Evolutionary conservation across 1,140 invertebrate species (phyloP).

Genomic region (Cydia pomonella): DNA sequence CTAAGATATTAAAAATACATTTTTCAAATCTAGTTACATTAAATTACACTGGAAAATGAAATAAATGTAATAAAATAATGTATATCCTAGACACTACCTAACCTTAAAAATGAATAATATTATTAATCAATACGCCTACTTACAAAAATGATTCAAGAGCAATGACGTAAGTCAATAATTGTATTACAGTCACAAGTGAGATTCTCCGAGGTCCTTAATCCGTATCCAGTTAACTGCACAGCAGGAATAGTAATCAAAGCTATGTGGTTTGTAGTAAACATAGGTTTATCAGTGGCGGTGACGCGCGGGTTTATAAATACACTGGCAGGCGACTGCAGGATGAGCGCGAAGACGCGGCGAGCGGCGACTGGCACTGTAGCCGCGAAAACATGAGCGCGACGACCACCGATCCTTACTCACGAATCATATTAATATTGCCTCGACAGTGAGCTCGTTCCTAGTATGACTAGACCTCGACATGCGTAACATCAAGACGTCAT

Average conservation of each 20-base stretch:
- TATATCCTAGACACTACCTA: not conserved
- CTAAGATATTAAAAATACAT: not conserved
- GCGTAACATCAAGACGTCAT: not conserved
- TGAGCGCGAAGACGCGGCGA: constrained; percentile 58
- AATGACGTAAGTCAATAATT: constrained; percentile 9
- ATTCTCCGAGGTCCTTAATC: not conserved
- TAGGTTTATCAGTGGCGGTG: constrained; percentile 58
- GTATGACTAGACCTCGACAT: not conserved
- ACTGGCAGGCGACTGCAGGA: constrained; percentile 67
- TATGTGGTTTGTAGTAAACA: constrained; percentile 48
- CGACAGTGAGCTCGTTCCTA: not conserved
- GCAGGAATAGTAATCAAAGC: constrained; percentile 29
- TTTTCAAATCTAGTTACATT: not conserved
- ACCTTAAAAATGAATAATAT: not conserved
- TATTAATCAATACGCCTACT: constrained; percentile 5
- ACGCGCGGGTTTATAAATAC: constrained; percentile 71
- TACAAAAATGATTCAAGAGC: constrained; percentile 21
- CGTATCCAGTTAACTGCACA: constrained; percentile 8
- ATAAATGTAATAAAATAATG: not conserved
- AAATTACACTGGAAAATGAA: too few species aligned
- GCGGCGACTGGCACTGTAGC: constrained; percentile 57
- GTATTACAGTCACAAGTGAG: constrained; percentile 14
- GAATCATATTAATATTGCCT: not conserved
- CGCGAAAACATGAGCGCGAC: constrained; percentile 51
- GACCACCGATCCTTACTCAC: not conserved